Base-by-base conservation (phyloP, 2,797 vertebrate species). In the Arnoldichthys spilopterus region DNA sequence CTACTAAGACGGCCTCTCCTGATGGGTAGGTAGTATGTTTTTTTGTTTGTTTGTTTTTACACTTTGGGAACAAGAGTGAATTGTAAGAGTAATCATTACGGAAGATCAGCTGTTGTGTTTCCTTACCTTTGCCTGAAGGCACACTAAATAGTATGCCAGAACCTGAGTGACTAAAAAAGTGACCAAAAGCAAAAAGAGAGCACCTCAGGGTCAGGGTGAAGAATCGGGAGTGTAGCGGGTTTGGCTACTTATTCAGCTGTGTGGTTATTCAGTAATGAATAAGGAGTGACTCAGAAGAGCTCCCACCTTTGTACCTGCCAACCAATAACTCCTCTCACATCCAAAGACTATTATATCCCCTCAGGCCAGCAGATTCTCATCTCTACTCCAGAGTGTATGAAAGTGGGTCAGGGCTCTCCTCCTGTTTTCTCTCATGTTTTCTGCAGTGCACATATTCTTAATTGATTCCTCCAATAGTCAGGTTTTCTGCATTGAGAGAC, bases 391-490 rank as follows among this genome's bases (percentile, higher is more conserved):
- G 83, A 78, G 86, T 81, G 79, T 83, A 77, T 87, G 81, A 89
- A 89, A 85, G 84, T 85, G 79, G 80, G 81, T 88, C 83, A 86
- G 86, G 73, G 71, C 56, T 82, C 79, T 89, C 89, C 92, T 93
- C 90, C 86, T 87, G 90, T 93, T 92, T 92, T 88, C 91, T 85
- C 86, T 89, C 87, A 90, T 91, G 89, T 91, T 89, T 86, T 85
- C 80, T 64, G 79, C 85, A 87, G 86, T 86, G 86, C 90, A 86
- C 87, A 73, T 71, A 72, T 56, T 75, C 68, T 89, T 89, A 89
- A 84, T 85, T 89, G 90, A 90, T 89, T 89, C 88, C 74, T 74
- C 59, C 47, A 69, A 72, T 75, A 68, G 61, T 28, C 74, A 67
- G 80, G 66, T 80, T 82, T 74, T 63, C 49, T 77, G 56, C 70